Evolutionary conservation across 2,113 vertebrate genomes (phyloP).

Genomic region (Promerops cafer): DNA sequence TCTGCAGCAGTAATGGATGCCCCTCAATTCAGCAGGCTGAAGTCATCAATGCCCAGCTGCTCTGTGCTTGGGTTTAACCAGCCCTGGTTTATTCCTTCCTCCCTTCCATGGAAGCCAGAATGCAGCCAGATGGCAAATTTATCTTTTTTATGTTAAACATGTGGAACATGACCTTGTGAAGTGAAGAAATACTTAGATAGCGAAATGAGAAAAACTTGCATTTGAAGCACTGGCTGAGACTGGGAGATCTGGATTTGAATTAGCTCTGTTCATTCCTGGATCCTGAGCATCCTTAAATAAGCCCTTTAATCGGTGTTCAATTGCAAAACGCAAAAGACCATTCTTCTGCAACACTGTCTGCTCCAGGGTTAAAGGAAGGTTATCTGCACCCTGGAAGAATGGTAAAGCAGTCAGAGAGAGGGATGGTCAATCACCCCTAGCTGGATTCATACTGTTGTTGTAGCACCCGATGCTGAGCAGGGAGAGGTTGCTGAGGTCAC

Average conservation of each 20-base stretch:
- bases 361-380: background rate
- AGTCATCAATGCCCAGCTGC: background rate
- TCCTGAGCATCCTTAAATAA: background rate
- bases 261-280: background rate
- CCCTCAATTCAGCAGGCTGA: background rate
- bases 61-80: background rate
- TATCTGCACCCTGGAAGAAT: background rate
- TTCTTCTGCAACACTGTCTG: background rate
- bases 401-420: background rate
- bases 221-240: background rate
- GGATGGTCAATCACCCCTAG: background rate
- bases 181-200: background rate
- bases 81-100: background rate
- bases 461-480: background rate
- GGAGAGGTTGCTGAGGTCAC: background rate
- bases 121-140: background rate
- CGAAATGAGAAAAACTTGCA: background rate
- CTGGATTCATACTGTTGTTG: background rate
- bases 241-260: background rate
- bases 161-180: background rate
- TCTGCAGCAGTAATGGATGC: background rate
- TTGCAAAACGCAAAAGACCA: background rate
- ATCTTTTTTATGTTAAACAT: background rate
- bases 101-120: background rate
- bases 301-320: rapidly evolving